phyloP scores from a whole-genome alignment of 2,888 invertebrate species.

The Galeopsomyia nigrocyanea region DNA sequence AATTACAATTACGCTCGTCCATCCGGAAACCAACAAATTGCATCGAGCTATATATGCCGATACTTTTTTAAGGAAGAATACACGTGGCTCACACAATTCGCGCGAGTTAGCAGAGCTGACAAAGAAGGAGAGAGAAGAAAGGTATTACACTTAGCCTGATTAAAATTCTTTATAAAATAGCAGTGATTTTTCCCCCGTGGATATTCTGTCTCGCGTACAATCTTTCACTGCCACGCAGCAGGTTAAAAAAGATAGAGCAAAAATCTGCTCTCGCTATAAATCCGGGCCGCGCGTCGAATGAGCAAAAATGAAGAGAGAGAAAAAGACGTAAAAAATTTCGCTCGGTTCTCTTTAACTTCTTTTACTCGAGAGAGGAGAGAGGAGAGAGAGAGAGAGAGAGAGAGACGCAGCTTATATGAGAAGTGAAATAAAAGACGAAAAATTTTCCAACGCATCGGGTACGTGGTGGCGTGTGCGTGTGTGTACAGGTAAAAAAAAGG shows the following conservation, averaged over 20 bases:
- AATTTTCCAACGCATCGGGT: slow-evolving; percentile 12
- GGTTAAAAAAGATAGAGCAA: slow-evolving; percentile 9
- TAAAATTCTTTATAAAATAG: slow-evolving; percentile 36
- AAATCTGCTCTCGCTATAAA: slow-evolving; percentile 23
- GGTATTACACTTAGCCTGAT: slow-evolving; percentile 33
- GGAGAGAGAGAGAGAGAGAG: too few relatives aligned
- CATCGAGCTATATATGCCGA: too few relatives aligned
- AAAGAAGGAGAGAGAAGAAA: background rate
- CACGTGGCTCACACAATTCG: background rate
- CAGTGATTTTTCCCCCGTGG: slow-evolving; percentile 12
- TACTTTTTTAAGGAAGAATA: too few relatives aligned
- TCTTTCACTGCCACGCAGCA: slow-evolving; percentile 15
- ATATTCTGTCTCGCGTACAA: background rate
- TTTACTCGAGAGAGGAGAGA: background rate
- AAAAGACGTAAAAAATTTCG: slow-evolving; percentile 5
- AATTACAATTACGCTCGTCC: slow-evolving; percentile 12
- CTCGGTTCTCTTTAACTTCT: background rate
- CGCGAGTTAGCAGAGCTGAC: too few relatives aligned
- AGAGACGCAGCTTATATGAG: background rate
- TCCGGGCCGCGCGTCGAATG: background rate
- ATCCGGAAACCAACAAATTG: background rate
- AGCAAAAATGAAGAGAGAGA: background rate
- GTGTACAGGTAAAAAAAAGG: too few relatives aligned
- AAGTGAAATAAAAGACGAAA: background rate
- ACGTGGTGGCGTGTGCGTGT: background rate